A percentile compares a stretch with the other conserved stretches of the same genome.
These are phyloP conservation scores for Sinopyrophorus schimmeli DNA, from an alignment of 2,888 invertebrate genomes.

Conservation along the genomic window DNA sequence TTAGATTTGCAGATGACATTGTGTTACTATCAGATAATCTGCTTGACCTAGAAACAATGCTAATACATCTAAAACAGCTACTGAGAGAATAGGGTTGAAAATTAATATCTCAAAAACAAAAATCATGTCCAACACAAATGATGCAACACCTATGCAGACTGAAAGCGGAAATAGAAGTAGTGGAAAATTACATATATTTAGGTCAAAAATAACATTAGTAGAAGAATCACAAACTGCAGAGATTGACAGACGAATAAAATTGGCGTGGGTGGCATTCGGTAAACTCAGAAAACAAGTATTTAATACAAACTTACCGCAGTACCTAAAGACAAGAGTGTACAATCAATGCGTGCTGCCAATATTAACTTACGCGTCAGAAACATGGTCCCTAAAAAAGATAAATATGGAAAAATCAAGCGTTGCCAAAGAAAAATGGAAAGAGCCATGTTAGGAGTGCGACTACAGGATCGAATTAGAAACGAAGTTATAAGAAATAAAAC, in stretches of 20 bases:
- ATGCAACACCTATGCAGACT: neutral
- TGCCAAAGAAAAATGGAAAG: no score
- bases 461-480: no score
- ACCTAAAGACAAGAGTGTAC: conserved; percentile 5
- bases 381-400: conserved; percentile 5
- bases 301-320: neutral
- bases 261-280: conserved; percentile 2
- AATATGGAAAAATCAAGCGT: no score
- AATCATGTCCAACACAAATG: no score
- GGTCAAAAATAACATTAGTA: no score
- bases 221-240: no score
- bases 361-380: conserved; percentile 3
- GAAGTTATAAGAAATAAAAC: no score
- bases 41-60: conserved; percentile 3
- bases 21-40: neutral
- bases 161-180: conserved; percentile 1
- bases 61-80: neutral
- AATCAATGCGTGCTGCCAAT: conserved; percentile 7
- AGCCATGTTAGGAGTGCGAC: no score
- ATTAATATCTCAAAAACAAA: neutral
- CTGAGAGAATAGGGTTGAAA: conserved; percentile 1
- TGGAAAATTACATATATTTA: conserved; percentile 1
- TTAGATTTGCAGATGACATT: conserved; percentile 1
- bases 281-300: conserved; percentile 6
- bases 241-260: neutral